Evolutionary conservation across 2,888 invertebrate genomes (phyloP).

Genomic region (Azorinus chamasolen): DNA sequence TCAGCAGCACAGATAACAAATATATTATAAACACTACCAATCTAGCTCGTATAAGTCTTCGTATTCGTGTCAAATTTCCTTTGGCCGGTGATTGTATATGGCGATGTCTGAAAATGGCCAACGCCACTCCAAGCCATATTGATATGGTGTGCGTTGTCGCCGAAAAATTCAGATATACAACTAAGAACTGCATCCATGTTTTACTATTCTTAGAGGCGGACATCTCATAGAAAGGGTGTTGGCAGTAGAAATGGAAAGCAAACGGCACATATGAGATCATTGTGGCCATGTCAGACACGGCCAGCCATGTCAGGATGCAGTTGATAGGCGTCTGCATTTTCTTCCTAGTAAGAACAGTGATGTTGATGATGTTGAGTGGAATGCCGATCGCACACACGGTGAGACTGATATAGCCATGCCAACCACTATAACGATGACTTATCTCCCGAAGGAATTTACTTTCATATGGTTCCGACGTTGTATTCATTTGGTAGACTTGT

Average conservation of each 20-base stretch:
- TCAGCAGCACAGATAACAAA: slow-evolving; percentile 94
- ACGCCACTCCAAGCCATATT: slow-evolving; percentile 95
- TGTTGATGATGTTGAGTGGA: slow-evolving; percentile 95
- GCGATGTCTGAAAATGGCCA: slow-evolving; percentile 95
- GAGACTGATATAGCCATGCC: slow-evolving; percentile 95
- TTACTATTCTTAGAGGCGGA: slow-evolving; percentile 79
- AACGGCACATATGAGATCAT: slow-evolving; percentile 96
- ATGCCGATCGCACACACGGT: slow-evolving; percentile 96
- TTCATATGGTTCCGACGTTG: slow-evolving; percentile 18
- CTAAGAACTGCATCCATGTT: slow-evolving; percentile 86
- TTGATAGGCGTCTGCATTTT: slow-evolving; percentile 97
- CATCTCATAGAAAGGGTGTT: slow-evolving; percentile 67
- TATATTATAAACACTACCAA: slow-evolving; percentile 92
- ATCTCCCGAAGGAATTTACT: slow-evolving; percentile 53
- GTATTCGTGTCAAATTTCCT: slow-evolving; percentile 88
- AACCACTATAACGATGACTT: slow-evolving; percentile 72
- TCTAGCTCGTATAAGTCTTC: slow-evolving; percentile 89
- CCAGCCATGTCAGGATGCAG: slow-evolving; percentile 93
- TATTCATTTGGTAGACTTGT: slow-evolving; percentile 12
- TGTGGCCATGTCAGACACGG: slow-evolving; percentile 95
- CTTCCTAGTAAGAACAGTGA: slow-evolving; percentile 91
- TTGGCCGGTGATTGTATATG: slow-evolving; percentile 91
- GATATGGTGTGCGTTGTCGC: slow-evolving; percentile 96
- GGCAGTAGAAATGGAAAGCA: slow-evolving; percentile 89
- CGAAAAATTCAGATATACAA: slow-evolving; percentile 95